phyloP scores from a whole-genome alignment of 2,888 invertebrate genomes.

The Diaprepes abbreviatus region DNA sequence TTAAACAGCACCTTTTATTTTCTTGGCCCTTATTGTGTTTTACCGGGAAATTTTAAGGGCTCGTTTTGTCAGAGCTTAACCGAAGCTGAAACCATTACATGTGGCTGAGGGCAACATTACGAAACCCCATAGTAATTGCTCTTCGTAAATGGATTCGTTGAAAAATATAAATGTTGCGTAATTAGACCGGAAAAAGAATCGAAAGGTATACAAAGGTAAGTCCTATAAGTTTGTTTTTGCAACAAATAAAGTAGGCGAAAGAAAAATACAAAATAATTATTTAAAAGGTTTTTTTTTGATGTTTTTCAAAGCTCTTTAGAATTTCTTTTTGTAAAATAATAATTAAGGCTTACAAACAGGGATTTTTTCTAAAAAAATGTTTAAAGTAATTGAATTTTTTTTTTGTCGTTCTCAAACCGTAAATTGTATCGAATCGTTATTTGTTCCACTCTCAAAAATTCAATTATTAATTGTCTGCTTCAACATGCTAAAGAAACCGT shows the following conservation, averaged over 20 bases:
- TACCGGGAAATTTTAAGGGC: conserved; percentile 36
- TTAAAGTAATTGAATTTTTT: no score
- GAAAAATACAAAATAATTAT: no score
- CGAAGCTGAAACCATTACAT: conserved; percentile 30
- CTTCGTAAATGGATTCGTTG: not conserved
- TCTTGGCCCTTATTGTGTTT: conserved; percentile 37
- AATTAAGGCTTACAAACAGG: no score
- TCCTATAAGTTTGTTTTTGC: not conserved
- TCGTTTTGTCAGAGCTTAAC: conserved; percentile 36
- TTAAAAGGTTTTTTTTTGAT: no score
- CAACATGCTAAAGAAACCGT: no score
- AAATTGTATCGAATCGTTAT: no score
- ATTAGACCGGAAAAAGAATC: conserved; percentile 9
- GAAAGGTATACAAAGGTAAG: conserved; percentile 4
- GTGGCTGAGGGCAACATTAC: conserved; percentile 13
- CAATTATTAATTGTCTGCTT: no score
- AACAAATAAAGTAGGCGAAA: not conserved
- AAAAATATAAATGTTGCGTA: not conserved
- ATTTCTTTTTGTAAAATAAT: no score
- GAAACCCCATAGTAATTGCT: conserved; percentile 7
- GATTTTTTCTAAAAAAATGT: no score
- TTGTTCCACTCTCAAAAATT: no score
- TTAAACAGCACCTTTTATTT: conserved; percentile 42
- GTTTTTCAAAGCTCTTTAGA: no score
- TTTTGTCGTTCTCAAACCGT: no score